Conservation (phyloP, 2,797 vertebrate species). For the Brachymystax lenok region DNA sequence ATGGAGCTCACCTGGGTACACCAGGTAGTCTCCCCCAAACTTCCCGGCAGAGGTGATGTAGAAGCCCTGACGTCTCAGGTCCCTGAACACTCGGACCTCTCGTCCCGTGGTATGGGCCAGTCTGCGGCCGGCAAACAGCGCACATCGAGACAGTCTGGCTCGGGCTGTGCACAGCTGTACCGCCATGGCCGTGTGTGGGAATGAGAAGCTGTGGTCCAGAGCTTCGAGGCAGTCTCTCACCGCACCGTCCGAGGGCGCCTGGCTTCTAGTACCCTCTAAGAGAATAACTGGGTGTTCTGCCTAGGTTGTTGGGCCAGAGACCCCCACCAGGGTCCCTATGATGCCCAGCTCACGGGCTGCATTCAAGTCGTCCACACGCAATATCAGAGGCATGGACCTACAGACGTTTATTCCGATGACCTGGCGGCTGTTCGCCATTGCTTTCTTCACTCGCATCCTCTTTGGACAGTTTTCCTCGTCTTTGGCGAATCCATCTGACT, state of each 20-base stretch:
- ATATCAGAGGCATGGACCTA: slow-evolving; percentile 73
- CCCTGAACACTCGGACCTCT: slow-evolving; percentile 75
- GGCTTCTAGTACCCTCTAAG: slow-evolving; percentile 21
- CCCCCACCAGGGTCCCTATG: slow-evolving; percentile 81
- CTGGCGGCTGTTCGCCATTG: not conserved
- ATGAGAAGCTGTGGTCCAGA: slow-evolving; percentile 63
- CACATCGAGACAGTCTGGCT: slow-evolving; percentile 56
- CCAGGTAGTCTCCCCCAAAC: slow-evolving; percentile 89
- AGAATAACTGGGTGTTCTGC: slow-evolving; percentile 71
- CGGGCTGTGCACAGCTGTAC: slow-evolving; percentile 84
- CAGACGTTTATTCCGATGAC: slow-evolving; percentile 56
- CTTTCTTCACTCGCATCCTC: not conserved
- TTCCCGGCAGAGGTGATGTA: slow-evolving; percentile 86
- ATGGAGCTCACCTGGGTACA: slow-evolving; percentile 84
- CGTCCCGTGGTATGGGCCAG: slow-evolving; percentile 64
- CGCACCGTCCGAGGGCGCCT: slow-evolving; percentile 21
- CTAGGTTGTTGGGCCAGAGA: slow-evolving; percentile 82
- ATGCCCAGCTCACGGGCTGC: slow-evolving; percentile 65
- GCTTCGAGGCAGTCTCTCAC: slow-evolving; percentile 54
- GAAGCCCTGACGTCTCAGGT: slow-evolving; percentile 82
- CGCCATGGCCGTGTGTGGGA: slow-evolving; percentile 75
- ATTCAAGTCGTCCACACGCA: slow-evolving; percentile 74
- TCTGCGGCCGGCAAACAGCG: slow-evolving; percentile 65
- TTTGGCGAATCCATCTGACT: not conserved
- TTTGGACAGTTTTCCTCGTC: not conserved